Conservation (phyloP, 1,140 invertebrate species). For the Triops cancriformis region DNA sequence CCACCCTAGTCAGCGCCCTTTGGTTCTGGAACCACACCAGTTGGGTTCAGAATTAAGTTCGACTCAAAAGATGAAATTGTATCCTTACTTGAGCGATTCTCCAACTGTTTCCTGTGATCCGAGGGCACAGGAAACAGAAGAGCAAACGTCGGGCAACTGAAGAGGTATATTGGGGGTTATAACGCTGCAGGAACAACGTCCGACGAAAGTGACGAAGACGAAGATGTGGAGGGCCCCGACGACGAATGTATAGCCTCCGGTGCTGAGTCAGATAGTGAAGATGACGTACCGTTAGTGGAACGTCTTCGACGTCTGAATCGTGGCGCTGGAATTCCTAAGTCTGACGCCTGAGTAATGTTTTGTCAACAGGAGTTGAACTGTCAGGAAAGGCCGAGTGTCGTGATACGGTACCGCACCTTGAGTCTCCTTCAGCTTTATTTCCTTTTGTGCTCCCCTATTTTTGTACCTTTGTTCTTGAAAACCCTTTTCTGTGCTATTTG, state of each 20-base stretch:
- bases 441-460: no score
- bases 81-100: neutral
- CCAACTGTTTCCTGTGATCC: neutral
- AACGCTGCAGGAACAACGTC: neutral
- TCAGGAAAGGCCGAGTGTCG: no score
- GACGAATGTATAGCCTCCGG: neutral
- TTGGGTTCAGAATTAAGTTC: neutral
- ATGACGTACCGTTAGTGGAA: neutral
- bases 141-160: conserved; percentile 19
- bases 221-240: neutral
- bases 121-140: neutral
- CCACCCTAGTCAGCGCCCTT: neutral
- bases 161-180: neutral
- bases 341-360: no score
- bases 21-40: neutral
- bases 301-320: neutral
- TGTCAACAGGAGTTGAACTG: no score
- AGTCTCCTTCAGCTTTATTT: no score
- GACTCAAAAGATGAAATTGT: neutral
- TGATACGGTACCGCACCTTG: no score
- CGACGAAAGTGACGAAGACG: neutral
- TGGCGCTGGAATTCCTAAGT: neutral
- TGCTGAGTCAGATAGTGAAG: neutral
- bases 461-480: no score
- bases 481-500: no score